A percentile compares a stretch with the other conserved stretches of the same genome.
Evolutionary conservation across 1,140 invertebrate species (phyloP).

Genomic region (Ceratosolen fusciceps): DNA sequence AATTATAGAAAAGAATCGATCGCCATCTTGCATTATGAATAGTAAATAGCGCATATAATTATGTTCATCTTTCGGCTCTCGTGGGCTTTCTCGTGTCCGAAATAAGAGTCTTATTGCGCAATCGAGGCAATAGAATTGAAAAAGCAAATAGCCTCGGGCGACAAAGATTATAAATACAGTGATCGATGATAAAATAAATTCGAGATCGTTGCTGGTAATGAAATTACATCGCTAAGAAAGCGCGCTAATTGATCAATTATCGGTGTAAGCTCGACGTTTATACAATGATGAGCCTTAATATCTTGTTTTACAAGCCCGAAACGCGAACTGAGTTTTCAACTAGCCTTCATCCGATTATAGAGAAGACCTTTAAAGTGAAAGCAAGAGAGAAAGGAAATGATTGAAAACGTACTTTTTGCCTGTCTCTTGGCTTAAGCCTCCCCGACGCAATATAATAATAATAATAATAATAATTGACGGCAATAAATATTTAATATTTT

Average conservation of each 20-base stretch:
- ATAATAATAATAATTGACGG: too few relatives aligned
- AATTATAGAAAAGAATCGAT: too few relatives aligned
- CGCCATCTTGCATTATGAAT: not conserved
- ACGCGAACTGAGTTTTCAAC: slow-evolving; percentile 3
- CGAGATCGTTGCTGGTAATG: not conserved
- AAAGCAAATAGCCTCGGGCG: too few relatives aligned
- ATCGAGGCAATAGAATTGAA: too few relatives aligned
- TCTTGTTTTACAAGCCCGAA: slow-evolving; percentile 20
- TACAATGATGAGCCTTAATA: slow-evolving; percentile 24
- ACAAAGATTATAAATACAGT: not conserved
- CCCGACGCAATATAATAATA: too few relatives aligned
- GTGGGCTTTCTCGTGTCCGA: not conserved
- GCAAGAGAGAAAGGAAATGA: too few relatives aligned
- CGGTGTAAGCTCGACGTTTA: not conserved
- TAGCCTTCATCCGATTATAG: slow-evolving; percentile 34
- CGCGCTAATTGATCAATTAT: not conserved
- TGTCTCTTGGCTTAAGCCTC: too few relatives aligned
- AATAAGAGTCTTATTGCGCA: too few relatives aligned
- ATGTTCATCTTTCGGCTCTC: not conserved
- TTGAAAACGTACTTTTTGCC: too few relatives aligned
- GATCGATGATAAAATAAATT: not conserved
- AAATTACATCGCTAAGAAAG: not conserved
- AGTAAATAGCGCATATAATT: not conserved
- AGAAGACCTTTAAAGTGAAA: slow-evolving; percentile 16
- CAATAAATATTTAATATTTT: too few relatives aligned